These are phyloP conservation scores for Thereuonema tuberculata DNA, from an alignment of 1,140 invertebrate species.

Conservation along the genomic window DNA sequence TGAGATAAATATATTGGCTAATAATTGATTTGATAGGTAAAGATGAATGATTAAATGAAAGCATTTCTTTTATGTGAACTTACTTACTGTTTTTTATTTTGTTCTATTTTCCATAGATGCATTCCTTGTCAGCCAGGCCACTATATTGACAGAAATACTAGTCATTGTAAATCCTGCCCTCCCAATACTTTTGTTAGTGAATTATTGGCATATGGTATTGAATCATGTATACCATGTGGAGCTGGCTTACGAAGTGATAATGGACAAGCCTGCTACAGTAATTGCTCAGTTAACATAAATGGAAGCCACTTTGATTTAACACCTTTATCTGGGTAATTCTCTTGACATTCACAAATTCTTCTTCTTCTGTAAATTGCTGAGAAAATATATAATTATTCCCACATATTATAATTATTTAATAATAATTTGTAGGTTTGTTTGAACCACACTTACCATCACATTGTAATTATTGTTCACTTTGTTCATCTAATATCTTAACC, in stretches of 20 bases:
- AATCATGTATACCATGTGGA: constrained; percentile 40
- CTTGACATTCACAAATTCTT: constrained; percentile 10
- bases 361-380: background rate
- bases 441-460: background rate
- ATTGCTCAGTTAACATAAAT: constrained; percentile 29
- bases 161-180: constrained; percentile 35
- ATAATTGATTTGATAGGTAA: too few relatives aligned
- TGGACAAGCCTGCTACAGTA: constrained; percentile 29
- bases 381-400: background rate
- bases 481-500: background rate
- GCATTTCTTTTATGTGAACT: background rate
- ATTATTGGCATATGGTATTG: constrained; percentile 31
- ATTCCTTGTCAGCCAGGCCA: constrained; percentile 40
- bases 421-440: constrained; percentile 3
- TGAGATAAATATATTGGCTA: too few relatives aligned
- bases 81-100: background rate
- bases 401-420: constrained; percentile 9
- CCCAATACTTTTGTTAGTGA: constrained; percentile 36
- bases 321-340: constrained; percentile 30
- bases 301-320: constrained; percentile 35
- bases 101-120: constrained; percentile 31
- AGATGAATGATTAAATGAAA: too few relatives aligned
- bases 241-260: constrained; percentile 30
- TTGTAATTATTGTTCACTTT: background rate
- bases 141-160: constrained; percentile 29